Base-by-base conservation (phyloP, 2,113 vertebrate species). In the Gallinago jamesoni region DNA sequence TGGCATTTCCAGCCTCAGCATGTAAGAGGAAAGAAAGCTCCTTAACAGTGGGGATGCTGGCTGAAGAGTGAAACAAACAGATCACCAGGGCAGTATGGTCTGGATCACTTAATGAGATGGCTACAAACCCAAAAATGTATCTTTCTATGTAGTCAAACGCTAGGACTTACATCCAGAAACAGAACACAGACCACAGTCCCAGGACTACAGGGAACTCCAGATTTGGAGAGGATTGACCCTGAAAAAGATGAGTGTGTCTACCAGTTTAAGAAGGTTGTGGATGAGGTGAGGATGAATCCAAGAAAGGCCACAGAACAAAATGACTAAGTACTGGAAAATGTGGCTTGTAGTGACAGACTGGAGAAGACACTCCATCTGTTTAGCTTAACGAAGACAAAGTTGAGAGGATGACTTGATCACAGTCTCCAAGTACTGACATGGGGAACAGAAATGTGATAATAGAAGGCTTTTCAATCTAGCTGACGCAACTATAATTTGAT, bases 351-450 rank as follows among this genome's bases (percentile, higher is more conserved):
- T 90, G 93, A 83, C 84, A 97, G 93, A 95, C 96, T 88, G 82
- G 59, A 90, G 93, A 96, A 96, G 96, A 74, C 28, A 43, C 83
- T 92, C 96, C 96, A 96, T 97, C 95, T 97, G 96, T 93, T 95
- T 90, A 94, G 50, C 67, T 88, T 94, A 94, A 93, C 63, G 11
- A 96, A 96, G 93, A 94, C 47, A 84, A 89, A 95, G 94, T 95
- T 89, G 93, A 96, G 90, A 85, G 79, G 83, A 83, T 72, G 93
- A 90, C 94, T 96, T 93, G 93, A 94, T 96, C 94, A 96, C 55
- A 88, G 82, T 28, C 87, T 93, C 70, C 52, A 69, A 91, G 92
- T 84, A 91, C 90, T 93, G 78, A 97, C 59, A 86, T 33, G 52
- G 90, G 63, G 90, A 96, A 86, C 68, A 95, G 85, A 95, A 93